phyloP scores from a whole-genome alignment of 2,113 vertebrate genomes.

The Carollia perspicillata region DNA sequence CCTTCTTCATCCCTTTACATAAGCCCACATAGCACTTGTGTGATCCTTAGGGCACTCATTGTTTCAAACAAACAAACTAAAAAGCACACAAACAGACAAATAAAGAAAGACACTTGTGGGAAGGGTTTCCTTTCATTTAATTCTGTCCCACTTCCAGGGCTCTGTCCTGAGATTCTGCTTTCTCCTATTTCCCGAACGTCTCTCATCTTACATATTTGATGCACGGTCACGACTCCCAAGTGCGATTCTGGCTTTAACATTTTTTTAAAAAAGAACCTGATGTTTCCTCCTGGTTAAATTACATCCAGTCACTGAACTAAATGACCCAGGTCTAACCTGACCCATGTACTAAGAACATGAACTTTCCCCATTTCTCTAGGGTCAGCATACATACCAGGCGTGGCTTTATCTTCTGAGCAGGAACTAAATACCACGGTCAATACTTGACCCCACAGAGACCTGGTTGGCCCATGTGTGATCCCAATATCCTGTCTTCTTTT shows the following conservation, averaged over 20 bases:
- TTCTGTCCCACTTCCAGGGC: not conserved
- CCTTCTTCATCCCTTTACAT: not conserved
- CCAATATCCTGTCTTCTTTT: not conserved
- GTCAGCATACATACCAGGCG: rapidly evolving
- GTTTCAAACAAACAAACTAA: not conserved
- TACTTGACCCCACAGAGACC: not conserved
- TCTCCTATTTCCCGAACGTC: not conserved
- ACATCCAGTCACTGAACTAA: not conserved
- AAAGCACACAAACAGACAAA: not conserved
- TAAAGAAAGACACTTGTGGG: not conserved
- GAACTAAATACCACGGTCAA: not conserved
- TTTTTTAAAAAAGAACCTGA: not conserved
- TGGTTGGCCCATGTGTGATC: not conserved
- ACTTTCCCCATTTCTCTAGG: not conserved
- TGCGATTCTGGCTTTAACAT: not conserved
- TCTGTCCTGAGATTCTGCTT: not conserved
- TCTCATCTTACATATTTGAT: not conserved
- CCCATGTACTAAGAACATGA: not conserved
- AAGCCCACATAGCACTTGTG: rapidly evolving
- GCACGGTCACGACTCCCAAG: not conserved
- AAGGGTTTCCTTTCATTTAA: not conserved
- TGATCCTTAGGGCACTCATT: not conserved
- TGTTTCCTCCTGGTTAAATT: not conserved
- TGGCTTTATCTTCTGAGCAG: not conserved
- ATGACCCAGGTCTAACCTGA: not conserved